Base-by-base conservation (phyloP, 2,888 invertebrate genomes). In the Onthophagus sagittarius region DNA sequence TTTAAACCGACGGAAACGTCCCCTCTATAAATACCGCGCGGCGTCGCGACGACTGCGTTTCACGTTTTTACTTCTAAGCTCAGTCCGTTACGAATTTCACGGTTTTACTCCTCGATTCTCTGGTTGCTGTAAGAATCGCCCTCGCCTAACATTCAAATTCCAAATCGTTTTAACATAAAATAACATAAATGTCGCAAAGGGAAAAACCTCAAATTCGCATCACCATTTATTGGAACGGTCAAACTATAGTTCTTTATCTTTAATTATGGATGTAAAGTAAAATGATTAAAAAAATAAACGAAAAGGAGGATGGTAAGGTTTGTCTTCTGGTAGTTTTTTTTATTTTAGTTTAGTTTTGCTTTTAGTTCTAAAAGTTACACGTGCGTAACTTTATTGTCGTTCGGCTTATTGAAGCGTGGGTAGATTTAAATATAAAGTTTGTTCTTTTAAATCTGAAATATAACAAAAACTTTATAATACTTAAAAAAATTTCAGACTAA, bases 211-310 rank as follows among this genome's bases (percentile, higher is more conserved):
- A 91, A 82, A 90, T 92, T 83, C 87, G 92, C 78, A 90, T 92
- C 79, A 92, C 91, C 11, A 89, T 92, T 79, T 90, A 89, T 84
- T 90, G 90, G 84, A 89, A 90, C 80, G 88, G 90, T 81, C 88
- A 89, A 80, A 88, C 90, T 73, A 88, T 91, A 78, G 89, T 91
- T 71, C 87, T 92, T 83, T 90, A 91, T 86, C 89, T 92, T 80
- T 67, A 32, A 67, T 23, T 15, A 23, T n/a, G 9, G n/a, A 23
- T 32, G 15, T 32, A 67, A 32, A n/a, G n/a, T n/a, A n/a, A 32
- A 31, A 23, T 64, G 23, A 31, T 63, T 13, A 7, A 63, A 63
- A 14, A 7, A 67, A 53, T 9, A 53, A 53, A 7, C 23, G 23
- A 3, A 3, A 23, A 23, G 39, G 7, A 53, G 2, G 5, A 4